Conservation (phyloP, 2,888 invertebrate species). For the Prenolepis imparis region DNA sequence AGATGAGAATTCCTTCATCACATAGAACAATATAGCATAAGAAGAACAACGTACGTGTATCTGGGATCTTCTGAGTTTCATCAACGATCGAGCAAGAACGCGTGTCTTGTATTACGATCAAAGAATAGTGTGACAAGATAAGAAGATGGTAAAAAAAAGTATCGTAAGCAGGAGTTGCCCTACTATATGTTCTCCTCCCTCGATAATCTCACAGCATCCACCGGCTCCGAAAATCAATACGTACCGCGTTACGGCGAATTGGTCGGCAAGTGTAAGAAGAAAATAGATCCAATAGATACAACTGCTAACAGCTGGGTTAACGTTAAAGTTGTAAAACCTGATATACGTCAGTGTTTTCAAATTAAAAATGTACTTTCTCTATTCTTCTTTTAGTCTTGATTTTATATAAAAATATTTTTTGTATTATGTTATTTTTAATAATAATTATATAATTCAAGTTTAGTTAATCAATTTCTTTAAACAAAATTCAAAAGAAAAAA, state of each 20-base stretch:
- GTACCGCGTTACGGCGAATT: slow-evolving; percentile 71
- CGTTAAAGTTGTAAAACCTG: background rate
- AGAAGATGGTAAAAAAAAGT: slow-evolving; percentile 31
- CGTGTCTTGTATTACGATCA: slow-evolving; percentile 39
- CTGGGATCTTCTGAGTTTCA: background rate
- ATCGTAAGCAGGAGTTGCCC: background rate
- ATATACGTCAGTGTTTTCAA: background rate
- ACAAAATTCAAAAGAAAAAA: background rate
- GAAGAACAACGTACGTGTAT: background rate
- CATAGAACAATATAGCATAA: background rate
- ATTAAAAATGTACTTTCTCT: background rate
- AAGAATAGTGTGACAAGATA: slow-evolving; percentile 30
- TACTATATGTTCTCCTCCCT: slow-evolving; percentile 13
- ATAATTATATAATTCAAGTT: too few relatives aligned
- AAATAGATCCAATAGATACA: slow-evolving; percentile 7
- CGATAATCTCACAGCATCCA: slow-evolving; percentile 75
- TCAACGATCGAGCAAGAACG: background rate
- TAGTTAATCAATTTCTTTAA: background rate
- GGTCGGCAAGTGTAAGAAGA: slow-evolving; percentile 63
- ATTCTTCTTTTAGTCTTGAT: background rate
- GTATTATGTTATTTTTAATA: background rate
- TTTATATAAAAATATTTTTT: background rate
- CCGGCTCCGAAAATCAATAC: slow-evolving; percentile 78
- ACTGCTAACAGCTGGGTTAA: background rate
- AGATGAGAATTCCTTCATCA: background rate